Evolutionary conservation across 92 coral and sea anemone species (phyloP).

Genomic region (Heteractis magnifica): DNA sequence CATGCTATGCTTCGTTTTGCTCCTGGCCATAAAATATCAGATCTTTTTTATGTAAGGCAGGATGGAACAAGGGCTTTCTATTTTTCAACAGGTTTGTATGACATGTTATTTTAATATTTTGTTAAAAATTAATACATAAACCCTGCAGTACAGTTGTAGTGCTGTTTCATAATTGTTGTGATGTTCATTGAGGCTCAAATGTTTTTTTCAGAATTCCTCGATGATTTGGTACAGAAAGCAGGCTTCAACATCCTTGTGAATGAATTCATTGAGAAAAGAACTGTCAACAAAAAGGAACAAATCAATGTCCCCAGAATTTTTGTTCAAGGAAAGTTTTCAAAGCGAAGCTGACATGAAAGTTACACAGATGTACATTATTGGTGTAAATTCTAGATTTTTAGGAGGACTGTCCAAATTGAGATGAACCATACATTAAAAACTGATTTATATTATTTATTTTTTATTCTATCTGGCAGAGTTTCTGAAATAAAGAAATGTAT

Average conservation of each 20-base stretch:
- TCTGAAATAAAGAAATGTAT: too few relatives aligned
- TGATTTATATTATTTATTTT: too few relatives aligned
- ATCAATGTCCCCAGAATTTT: conserved; percentile 94
- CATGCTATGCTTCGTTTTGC: conserved; percentile 97
- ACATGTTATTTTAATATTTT: neutral
- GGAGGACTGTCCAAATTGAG: neutral
- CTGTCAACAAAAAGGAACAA: conserved; percentile 90
- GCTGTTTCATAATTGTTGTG: neutral
- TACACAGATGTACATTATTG: neutral
- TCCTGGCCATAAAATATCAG: conserved; percentile 83
- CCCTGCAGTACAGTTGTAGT: too few relatives aligned
- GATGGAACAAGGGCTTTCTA: conserved; percentile 99
- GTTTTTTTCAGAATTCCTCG: conserved; percentile 56
- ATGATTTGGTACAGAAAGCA: conserved; percentile 58
- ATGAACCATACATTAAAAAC: too few relatives aligned
- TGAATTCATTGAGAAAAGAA: conserved; percentile 83
- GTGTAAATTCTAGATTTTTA: too few relatives aligned
- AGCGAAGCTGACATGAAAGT: conserved; percentile 32
- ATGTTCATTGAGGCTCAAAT: neutral
- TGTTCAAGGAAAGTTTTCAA: conserved; percentile 86
- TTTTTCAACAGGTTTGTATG: conserved; percentile 75
- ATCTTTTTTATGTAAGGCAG: conserved; percentile 93
- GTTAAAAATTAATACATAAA: neutral
- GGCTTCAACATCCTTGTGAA: conserved; percentile 69
- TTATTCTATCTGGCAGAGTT: too few relatives aligned